phyloP scores from a whole-genome alignment of 2,797 vertebrate genomes.

The Mus minutoides region DNA sequence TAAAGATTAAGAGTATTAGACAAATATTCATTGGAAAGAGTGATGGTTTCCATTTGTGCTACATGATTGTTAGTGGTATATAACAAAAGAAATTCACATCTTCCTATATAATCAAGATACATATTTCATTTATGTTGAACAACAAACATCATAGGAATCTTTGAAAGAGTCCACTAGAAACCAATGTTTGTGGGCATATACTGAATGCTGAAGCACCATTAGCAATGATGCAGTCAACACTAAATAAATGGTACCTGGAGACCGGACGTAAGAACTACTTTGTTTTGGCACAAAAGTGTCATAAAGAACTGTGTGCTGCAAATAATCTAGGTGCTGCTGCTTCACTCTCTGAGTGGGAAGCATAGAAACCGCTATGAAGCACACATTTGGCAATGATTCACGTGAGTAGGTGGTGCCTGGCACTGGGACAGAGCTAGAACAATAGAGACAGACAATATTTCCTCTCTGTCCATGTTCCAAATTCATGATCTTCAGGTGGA shows the following conservation, averaged over 20 bases:
- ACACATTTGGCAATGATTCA: conserved; percentile 1
- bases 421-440: neutral
- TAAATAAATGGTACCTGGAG: conserved; percentile 41
- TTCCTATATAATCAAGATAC: neutral
- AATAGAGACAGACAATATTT: neutral
- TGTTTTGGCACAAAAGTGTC: conserved; percentile 1
- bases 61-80: neutral
- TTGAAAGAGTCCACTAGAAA: conserved; percentile 16
- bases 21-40: neutral
- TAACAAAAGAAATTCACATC: conserved; percentile 23
- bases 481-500: neutral
- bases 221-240: neutral
- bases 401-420: neutral
- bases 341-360: neutral
- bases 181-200: neutral
- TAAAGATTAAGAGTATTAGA: conserved; percentile 21
- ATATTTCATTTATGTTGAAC: neutral
- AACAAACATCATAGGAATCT: conserved; percentile 23
- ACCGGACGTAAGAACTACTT: neutral
- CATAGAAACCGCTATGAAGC: conserved; percentile 8
- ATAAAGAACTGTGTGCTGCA: neutral
- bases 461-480: neutral
- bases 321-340: neutral
- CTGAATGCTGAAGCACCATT: neutral
- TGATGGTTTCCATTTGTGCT: neutral